Base-by-base conservation (phyloP, 2,888 invertebrate species). In the Protophormia terraenovae region DNA sequence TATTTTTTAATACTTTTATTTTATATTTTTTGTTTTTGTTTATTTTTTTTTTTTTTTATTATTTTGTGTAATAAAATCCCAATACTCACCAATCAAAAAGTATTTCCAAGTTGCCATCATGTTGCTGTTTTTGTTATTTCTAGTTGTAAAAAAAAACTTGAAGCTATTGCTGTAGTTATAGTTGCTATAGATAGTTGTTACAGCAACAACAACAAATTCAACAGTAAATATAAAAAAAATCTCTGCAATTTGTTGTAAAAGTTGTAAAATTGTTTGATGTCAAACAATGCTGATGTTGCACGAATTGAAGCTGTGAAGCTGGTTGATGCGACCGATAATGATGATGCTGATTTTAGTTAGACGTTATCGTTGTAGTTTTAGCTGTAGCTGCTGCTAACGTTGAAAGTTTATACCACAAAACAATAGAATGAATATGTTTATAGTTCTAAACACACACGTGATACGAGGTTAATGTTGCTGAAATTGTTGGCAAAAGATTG, bases 41-140 rank as follows among this genome's bases (percentile, higher is more conserved):
- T 16, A 45, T 50, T 50, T 19, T 22, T 27, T 45, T 41, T 14
- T 22, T 32, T 45, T 45, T 60, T 19, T 45, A 5, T n/a, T 35
- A 35, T n/a, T 24, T 14, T 45, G 1, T 78, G 45, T 24, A 45
- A 64, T 55, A 78, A 84, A 82, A 69, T 62, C 29, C 22, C 67
- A 64, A 16, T 83, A 90, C 90, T 91, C 86, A 90, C 90, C 90
- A 87, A 90, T 90, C 83, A 89, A 86, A 86, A 88, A 87, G 84
- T 89, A 88, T 87, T 88, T 90, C 87, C 90, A 89, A 88, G 71
- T 69, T 75, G 73, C 81, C 82, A 82, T 85, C 32, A 78, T 83
- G 10, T 67, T 78, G 75, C 76, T 79, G 24, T 53, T n/a, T n/a
- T n/a, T n/a, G n/a, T n/a, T n/a, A n/a, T n/a, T 22, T 8, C 5